Evolutionary conservation across 2,797 vertebrate genomes (phyloP).

Genomic region (Hozukius guyotensis): DNA sequence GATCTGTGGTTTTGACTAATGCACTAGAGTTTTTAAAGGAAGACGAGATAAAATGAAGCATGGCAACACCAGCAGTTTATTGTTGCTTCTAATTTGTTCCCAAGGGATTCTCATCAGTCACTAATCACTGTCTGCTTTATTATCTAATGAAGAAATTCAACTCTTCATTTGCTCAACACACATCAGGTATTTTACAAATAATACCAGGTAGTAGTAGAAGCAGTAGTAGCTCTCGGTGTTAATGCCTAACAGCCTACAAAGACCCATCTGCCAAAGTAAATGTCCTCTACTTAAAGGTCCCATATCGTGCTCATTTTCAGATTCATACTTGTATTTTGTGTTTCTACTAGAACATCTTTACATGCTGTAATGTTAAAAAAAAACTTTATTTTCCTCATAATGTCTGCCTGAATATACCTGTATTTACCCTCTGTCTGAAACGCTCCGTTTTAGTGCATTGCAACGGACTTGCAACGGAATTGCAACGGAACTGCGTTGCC

Average conservation of each 20-base stretch:
- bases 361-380: no score
- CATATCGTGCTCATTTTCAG: no score
- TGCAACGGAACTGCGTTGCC: no score
- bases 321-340: no score
- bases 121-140: not conserved
- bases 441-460: no score
- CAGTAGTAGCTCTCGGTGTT: not conserved
- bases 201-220: not conserved
- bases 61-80: not conserved
- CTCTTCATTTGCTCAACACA: not conserved
- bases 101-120: not conserved
- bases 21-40: not conserved
- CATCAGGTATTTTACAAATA: not conserved
- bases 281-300: not conserved
- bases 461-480: no score
- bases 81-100: conserved; percentile 27
- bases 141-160: not conserved
- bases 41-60: not conserved
- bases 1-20: conserved; percentile 11
- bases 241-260: not conserved
- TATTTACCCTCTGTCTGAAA: no score
- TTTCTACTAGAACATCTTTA: no score
- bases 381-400: no score
- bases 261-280: conserved; percentile 6
- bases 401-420: no score